These are phyloP conservation scores for Mergus octosetaceus DNA, from an alignment of 2,797 vertebrate genomes.

Conservation along the genomic window DNA sequence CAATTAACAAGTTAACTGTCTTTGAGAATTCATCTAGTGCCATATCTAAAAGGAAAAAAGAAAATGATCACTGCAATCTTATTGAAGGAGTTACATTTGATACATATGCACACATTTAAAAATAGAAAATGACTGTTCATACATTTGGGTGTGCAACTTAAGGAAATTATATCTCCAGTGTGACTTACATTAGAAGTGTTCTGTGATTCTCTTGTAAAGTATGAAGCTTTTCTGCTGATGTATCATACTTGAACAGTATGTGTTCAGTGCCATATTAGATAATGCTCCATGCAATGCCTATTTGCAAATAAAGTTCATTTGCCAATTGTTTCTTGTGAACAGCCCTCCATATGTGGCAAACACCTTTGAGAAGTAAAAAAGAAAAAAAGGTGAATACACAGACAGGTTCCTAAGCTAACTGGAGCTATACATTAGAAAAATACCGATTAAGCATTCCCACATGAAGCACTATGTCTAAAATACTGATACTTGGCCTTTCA, in stretches of 20 bases:
- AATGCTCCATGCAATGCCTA: neutral
- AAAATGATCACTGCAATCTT: neutral
- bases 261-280: neutral
- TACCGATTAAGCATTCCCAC: neutral
- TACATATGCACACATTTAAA: neutral
- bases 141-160: neutral
- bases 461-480: neutral
- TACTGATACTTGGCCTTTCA: neutral
- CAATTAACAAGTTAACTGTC: slow-evolving; percentile 8
- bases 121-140: neutral
- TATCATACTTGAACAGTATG: neutral
- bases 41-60: neutral
- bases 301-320: neutral
- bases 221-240: neutral
- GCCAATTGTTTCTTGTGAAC: neutral
- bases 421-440: neutral
- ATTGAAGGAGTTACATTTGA: neutral
- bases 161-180: neutral
- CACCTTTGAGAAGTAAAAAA: neutral
- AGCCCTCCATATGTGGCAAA: neutral
- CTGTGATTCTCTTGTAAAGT: neutral
- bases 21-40: neutral
- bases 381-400: neutral
- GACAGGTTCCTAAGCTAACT: neutral
- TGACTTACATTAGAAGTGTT: neutral